Conservation (phyloP, 2,888 invertebrate genomes). For the Psylliodes chrysocephalus region DNA sequence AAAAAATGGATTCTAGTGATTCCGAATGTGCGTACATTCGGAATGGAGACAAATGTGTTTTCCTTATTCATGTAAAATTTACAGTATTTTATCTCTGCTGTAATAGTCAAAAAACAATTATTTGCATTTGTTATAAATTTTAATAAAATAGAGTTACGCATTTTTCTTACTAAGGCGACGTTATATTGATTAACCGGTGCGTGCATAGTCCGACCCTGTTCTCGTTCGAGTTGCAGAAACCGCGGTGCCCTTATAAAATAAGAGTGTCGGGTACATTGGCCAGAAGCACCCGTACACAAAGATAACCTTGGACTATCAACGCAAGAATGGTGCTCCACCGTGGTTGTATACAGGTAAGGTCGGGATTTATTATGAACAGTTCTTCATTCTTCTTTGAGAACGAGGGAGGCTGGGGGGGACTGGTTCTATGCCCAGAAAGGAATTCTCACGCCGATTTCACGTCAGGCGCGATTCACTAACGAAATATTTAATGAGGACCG, state of each 20-base stretch:
- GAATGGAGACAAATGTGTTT: too few species aligned
- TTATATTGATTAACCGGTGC: too few species aligned
- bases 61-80: too few species aligned
- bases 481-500: too few species aligned
- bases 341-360: conserved; percentile 56
- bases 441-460: conserved; percentile 25
- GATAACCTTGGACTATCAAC: conserved; percentile 56
- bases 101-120: too few species aligned
- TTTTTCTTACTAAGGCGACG: too few species aligned
- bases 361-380: conserved; percentile 43
- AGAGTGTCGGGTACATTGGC: conserved; percentile 54
- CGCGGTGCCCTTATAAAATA: conserved; percentile 23
- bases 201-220: conserved; percentile 2
- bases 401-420: conserved; percentile 15
- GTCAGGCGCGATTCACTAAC: too few species aligned
- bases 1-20: too few species aligned
- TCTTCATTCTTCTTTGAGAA: conserved; percentile 32
- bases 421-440: conserved; percentile 26
- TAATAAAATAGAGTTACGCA: too few species aligned
- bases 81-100: too few species aligned
- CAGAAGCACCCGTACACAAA: conserved; percentile 59
- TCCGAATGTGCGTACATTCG: too few species aligned
- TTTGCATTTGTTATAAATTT: too few species aligned
- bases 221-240: conserved; percentile 14
- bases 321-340: conserved; percentile 58